Base-by-base conservation (phyloP, 2,888 invertebrate species). In the Eupithecia insigniata region DNA sequence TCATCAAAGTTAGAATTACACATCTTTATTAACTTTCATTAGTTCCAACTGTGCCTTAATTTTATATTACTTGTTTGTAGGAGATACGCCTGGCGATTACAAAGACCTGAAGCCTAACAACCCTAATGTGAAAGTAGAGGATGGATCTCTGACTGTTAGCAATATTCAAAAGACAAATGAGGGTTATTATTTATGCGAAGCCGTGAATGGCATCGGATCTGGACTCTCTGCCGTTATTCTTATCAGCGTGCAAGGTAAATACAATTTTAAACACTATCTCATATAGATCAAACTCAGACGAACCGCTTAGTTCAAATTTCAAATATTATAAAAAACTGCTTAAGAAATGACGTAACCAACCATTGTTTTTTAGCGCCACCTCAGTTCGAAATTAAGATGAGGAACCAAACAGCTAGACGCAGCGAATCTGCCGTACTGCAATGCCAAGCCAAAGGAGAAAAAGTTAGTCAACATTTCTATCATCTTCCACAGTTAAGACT, bases 121-220 rank as follows among this genome's bases (percentile, higher is more conserved):
- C 85, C 97, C 98, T 74, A 97, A 97, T 86, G 98, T 98, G 75
- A 97, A 97, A 92, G 98, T 98, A 66, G 98, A 98, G 91, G 99
- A 99, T 87, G 99, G 99, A 80, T 98, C 98, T 70, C 95, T 99
- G 76, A 96, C 97, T 73, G 97, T 99, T 85, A 96, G 97, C 83
- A 98, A 98, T 85, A 98, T 99, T 79, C 97, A 97, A 89, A 98
- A 98, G 92, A 97, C 96, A 28, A 98, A 99, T 87, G 98, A 98
- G 93, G 99, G 99, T 30, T 98, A 98, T 87, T 99, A 99, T 90
- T 95, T 99, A 61, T 99, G 99, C 88, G 98, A 99, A 93, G 98
- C 99, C 73, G 98, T 98, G 66, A 99, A 99, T 91, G 98, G 98
- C 82, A 98, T 99, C 83, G 99, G 99, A 76, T 97, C 98, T 76